A percentile compares a stretch with the other conserved stretches of the same genome.
Conservation (phyloP, 2,113 vertebrate genomes). For the Semicossyphus pulcher region DNA sequence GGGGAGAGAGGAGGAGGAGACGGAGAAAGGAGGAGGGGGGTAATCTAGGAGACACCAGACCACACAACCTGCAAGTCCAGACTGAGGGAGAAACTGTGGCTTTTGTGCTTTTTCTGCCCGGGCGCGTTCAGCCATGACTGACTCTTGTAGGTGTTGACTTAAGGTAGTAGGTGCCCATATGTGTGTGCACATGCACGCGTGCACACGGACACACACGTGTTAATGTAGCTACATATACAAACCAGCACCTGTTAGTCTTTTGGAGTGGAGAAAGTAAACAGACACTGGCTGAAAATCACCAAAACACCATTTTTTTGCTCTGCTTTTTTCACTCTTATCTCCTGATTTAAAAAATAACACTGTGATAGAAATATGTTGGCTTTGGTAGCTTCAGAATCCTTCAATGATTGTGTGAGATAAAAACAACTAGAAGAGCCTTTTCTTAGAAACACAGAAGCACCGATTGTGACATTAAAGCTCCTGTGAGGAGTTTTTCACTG, state of each 20-base stretch:
- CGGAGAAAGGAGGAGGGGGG: not conserved
- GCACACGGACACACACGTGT: conserved; percentile 8
- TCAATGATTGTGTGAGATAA: not conserved
- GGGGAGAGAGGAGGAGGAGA: conserved; percentile 5
- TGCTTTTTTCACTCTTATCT: conserved; percentile 9
- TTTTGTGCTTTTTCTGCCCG: conserved; percentile 71
- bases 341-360: not conserved
- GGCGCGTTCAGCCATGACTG: conserved; percentile 60
- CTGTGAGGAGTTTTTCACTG: too few relatives aligned
- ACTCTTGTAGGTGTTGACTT: conserved; percentile 74
- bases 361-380: not conserved
- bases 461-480: too few relatives aligned
- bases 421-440: too few relatives aligned
- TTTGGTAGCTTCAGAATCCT: not conserved
- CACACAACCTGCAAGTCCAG: conserved; percentile 80
- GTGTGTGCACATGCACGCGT: conserved; percentile 21
- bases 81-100: conserved; percentile 68
- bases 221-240: conserved; percentile 22
- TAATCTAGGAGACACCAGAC: conserved; percentile 72
- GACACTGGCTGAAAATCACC: conserved; percentile 17
- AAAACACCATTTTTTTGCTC: conserved; percentile 5
- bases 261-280: conserved; percentile 23
- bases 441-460: too few relatives aligned
- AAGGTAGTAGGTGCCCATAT: conserved; percentile 61
- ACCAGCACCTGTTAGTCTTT: conserved; percentile 43